These are phyloP conservation scores for Brachystomella parvula DNA, from an alignment of 1,140 invertebrate genomes.

Conservation along the genomic window DNA sequence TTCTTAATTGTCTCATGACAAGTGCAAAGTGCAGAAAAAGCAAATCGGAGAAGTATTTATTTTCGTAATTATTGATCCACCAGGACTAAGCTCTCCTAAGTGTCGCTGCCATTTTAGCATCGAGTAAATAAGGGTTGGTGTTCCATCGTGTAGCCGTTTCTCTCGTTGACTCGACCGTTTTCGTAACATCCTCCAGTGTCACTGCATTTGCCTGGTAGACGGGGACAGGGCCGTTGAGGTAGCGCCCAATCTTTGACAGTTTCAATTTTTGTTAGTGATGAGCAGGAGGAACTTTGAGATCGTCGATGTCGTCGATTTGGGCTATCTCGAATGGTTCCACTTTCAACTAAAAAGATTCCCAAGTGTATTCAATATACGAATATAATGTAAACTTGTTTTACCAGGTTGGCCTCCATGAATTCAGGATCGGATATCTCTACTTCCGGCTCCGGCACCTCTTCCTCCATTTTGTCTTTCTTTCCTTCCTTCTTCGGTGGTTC, in stretches of 20 bases:
- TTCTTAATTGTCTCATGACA: conserved; percentile 78
- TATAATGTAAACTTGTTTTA: not conserved
- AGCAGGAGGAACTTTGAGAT: conserved; percentile 59
- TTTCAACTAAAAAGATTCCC: conserved; percentile 23
- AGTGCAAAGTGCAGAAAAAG: not conserved
- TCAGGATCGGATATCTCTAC: not conserved
- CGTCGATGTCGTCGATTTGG: conserved; percentile 72
- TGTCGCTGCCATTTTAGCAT: conserved; percentile 63
- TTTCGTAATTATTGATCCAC: conserved; percentile 81
- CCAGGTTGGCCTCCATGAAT: conserved; percentile 38
- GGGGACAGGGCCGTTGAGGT: conserved; percentile 71
- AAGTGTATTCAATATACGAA: not conserved
- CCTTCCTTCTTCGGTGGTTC: conserved; percentile 12
- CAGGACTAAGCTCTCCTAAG: conserved; percentile 87
- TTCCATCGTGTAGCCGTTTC: conserved; percentile 26
- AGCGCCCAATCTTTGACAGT: conserved; percentile 55
- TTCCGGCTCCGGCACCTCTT: not conserved
- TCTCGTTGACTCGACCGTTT: conserved; percentile 16
- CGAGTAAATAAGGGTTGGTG: conserved; percentile 41
- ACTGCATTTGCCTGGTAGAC: conserved; percentile 40
- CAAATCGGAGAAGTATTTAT: conserved; percentile 39
- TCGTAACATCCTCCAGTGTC: conserved; percentile 14
- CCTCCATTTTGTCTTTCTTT: conserved; percentile 5
- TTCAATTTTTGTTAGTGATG: conserved; percentile 55
- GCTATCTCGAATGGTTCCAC: too few relatives aligned